Percentiles rank a stretch among this genome's conserved stretches.
phyloP scores from a whole-genome alignment of 1,140 invertebrate genomes.

The Caenorhabditis latens region DNA sequence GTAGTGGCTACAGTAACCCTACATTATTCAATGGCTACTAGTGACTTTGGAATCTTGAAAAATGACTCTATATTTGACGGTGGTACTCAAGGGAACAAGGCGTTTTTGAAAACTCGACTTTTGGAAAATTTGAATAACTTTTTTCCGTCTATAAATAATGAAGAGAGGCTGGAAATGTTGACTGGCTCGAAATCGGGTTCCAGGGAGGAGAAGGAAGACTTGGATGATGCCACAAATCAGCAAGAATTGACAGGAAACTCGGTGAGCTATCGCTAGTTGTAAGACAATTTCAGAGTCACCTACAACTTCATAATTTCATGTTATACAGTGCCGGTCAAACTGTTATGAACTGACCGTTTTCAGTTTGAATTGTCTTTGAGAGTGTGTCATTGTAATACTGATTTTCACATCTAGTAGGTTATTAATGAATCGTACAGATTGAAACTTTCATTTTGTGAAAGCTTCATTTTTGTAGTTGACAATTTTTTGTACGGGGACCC shows the following conservation, averaged over 20 bases:
- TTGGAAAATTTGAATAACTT: conserved; percentile 56
- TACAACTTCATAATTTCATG: too few species aligned
- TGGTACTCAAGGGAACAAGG: conserved; percentile 34
- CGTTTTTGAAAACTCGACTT: conserved; percentile 51
- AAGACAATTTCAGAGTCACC: too few species aligned
- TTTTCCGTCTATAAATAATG: conserved; percentile 27
- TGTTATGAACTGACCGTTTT: too few species aligned
- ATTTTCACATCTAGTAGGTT: too few species aligned
- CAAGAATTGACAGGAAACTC: background rate
- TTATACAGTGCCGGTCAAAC: too few species aligned
- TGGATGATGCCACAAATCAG: background rate
- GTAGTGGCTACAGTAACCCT: conserved; percentile 14
- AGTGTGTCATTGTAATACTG: background rate
- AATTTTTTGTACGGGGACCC: too few species aligned
- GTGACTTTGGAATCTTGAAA: conserved; percentile 35
- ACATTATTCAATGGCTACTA: background rate
- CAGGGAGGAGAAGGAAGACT: background rate
- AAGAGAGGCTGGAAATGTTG: conserved; percentile 46
- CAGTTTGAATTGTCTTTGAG: background rate
- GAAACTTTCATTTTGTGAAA: too few species aligned
- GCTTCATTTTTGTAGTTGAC: too few species aligned
- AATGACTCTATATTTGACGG: conserved; percentile 37
- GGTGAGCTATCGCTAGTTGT: too few species aligned
- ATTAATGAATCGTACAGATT: too few species aligned
- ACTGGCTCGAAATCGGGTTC: background rate